Evolutionary conservation across 1,140 invertebrate genomes (phyloP).

Genomic region (Magallana ariakensis): DNA sequence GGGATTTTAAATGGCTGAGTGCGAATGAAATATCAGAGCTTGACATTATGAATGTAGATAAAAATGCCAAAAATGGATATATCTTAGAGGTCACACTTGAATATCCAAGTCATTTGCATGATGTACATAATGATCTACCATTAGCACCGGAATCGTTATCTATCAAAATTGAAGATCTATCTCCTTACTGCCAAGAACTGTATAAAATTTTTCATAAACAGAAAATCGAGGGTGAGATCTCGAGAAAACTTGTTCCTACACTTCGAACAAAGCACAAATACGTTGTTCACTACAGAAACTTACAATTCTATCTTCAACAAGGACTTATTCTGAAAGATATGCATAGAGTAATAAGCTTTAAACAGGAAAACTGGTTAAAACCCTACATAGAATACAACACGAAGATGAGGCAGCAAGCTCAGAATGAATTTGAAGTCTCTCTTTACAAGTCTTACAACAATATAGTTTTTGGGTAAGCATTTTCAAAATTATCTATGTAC

Average conservation of each 20-base stretch:
- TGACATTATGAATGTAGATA: slow-evolving; percentile 68
- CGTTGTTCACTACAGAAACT: slow-evolving; percentile 55
- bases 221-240: no score
- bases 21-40: slow-evolving; percentile 65
- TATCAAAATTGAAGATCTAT: slow-evolving; percentile 40
- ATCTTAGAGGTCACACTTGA: slow-evolving; percentile 80
- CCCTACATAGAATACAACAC: slow-evolving; percentile 58
- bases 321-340: slow-evolving; percentile 29
- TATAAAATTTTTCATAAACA: no score
- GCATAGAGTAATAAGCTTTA: slow-evolving; percentile 48
- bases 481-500: no score
- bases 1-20: slow-evolving; percentile 48
- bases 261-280: slow-evolving; percentile 52
- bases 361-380: slow-evolving; percentile 43
- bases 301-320: slow-evolving; percentile 6
- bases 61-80: slow-evolving; percentile 79
- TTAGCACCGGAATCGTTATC: slow-evolving; percentile 76
- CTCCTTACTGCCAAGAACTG: slow-evolving; percentile 35
- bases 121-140: slow-evolving; percentile 78
- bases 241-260: no score
- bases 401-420: slow-evolving; percentile 72
- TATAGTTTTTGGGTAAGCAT: slow-evolving; percentile 75
- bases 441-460: slow-evolving; percentile 79
- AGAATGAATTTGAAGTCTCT: slow-evolving; percentile 78
- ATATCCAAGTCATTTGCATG: slow-evolving; percentile 72